Conservation (phyloP, 2,113 vertebrate species). For the Pachycephala philippinensis region DNA sequence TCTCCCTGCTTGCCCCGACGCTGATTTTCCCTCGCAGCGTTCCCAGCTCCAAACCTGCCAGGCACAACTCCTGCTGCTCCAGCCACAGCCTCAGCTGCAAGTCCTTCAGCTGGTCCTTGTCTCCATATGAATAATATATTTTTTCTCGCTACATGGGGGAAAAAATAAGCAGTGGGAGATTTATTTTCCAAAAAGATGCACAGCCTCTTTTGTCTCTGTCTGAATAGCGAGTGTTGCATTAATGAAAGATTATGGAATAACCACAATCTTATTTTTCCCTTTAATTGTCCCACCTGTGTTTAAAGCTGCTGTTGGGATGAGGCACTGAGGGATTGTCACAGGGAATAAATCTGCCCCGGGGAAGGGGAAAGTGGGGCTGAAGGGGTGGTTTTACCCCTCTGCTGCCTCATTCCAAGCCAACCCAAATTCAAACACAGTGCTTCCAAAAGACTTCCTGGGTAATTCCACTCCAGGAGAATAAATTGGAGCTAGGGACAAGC, state of each 20-base stretch:
- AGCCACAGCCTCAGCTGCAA: conserved; percentile 25
- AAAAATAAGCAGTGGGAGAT: neutral
- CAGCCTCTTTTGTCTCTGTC: conserved; percentile 17
- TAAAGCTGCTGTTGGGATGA: neutral
- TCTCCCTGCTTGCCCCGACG: neutral
- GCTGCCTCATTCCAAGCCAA: neutral
- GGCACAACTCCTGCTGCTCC: conserved; percentile 1
- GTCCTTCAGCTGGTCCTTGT: conserved; percentile 51
- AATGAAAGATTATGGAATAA: neutral
- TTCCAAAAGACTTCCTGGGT: neutral
- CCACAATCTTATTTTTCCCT: neutral
- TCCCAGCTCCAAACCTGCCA: neutral
- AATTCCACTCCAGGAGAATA: neutral
- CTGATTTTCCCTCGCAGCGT: neutral
- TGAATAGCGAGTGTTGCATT: neutral
- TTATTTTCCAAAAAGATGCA: neutral
- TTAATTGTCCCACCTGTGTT: conserved; percentile 14
- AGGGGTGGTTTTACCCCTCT: neutral
- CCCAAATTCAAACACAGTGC: neutral
- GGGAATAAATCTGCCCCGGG: neutral
- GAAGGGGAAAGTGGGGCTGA: neutral
- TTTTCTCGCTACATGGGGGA: neutral
- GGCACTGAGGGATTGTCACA: neutral
- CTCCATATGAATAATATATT: conserved; percentile 22
- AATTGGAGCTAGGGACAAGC: neutral